Base-by-base conservation (phyloP, 2,888 invertebrate genomes). In the Tuberolachnus salignus region DNA sequence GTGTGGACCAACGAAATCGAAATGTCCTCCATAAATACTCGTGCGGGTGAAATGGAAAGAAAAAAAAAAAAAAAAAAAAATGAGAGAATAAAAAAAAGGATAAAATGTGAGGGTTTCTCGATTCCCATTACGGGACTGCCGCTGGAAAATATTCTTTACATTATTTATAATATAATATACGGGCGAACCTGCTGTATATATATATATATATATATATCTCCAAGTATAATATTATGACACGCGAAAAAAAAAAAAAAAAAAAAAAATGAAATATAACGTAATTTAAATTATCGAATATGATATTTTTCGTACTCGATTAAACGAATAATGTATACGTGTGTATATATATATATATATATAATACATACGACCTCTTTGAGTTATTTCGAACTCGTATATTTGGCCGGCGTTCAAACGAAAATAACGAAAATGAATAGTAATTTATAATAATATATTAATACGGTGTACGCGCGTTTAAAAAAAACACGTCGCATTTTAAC, bases 11-110 rank as follows among this genome's bases (percentile, higher is more conserved):
- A 49, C 14, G 57, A 61, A 66, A 66, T 34, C 51, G 51, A 61
- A 61, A 64, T 53, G 21, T 6, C 53, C n/a, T 16, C 21, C 73
- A 64, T 74, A 74, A 74, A 74, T 74, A 64, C 49, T 59, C 72
- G 46, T 19, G 46, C 19, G 42, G 16, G 34, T 19, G 21, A 42
- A 63, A 61, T 21, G 19, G 0, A 14, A 3, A 51, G 61, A n/a
- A 51, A 51, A 51, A n/a, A n/a, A 6, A 53, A 61, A 49, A 71
- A 21, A 70, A 57, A 66, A 49, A 46, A 66, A 66, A 6, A 34
- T 34, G 34, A n/a, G 34, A 3, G 34, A 72, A 23, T n/a, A 70
- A 57, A 66, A 49, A 66, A 66, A 66, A 66, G 23, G 64, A 26
- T 46, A 53, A 69, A 34, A 53, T 34, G 51, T 34, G 26, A 53